Base-by-base conservation (phyloP, 2,888 invertebrate genomes). In the Drosophila emarginata region DNA sequence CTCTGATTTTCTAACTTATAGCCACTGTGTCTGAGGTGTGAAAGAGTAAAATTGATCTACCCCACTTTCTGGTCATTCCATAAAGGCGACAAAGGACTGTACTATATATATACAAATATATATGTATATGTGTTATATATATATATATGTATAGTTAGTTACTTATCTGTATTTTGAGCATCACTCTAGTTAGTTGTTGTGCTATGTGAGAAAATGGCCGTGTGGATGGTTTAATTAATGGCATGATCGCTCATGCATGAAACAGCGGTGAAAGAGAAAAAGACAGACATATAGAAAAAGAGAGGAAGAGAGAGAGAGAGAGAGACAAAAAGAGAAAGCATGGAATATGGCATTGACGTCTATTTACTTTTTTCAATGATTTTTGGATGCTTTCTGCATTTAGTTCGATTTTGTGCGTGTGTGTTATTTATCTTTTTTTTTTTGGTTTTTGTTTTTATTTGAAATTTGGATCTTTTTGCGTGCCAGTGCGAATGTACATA, bases 21-120 rank as follows among this genome's bases (percentile, higher is more conserved):
- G 66, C 70, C 45, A 64, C 77, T 80, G 77, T 77, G 77, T 77
- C 77, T 77, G 77, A 77, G 80, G 62, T 63, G 53, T 50, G 36
- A 7, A 4, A 14, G 45, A 45, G 12, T 14, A 14, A 9, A 45
- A 45, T 45, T 21, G 18, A 45, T 45, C 70, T 54, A 37, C 65
- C 32, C 40, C 37, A 26, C 21, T 28, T 28, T 28, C 66, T 74
- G 51, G 60, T 57, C 57, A 45, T 63, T 37, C 45, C 53, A 52
- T 53, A 61, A 37, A 57, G 15, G 57, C 37, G n/a, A 18, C 54
- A 36, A 21, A 32, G 75, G 56, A 74, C 57, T 75, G 69, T 53
- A 67, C 63, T 62, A 45, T 52, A 63, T 61, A 63, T 56, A 21
- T 64, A 14, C 51, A 39, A 11, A 40, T 23, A 37, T 37, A 2